Evolutionary conservation across 2,113 vertebrate genomes (phyloP).

Genomic region (Mastomys natalensis): DNA sequence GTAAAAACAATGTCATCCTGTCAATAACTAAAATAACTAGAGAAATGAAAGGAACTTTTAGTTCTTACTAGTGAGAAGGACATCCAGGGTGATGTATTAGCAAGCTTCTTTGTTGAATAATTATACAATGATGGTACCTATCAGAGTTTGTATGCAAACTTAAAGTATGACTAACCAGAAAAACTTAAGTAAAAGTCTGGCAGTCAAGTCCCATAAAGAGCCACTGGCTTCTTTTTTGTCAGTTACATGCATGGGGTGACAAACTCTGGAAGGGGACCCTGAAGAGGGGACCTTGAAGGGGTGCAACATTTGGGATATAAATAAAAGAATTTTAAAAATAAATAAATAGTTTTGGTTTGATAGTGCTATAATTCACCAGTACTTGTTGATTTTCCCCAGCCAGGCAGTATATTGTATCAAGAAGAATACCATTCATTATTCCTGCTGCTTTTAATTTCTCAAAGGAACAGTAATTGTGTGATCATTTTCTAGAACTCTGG

Average conservation of each 20-base stretch:
- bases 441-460: background rate
- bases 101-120: background rate
- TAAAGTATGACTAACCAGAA: background rate
- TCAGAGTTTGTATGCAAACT: background rate
- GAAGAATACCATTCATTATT: background rate
- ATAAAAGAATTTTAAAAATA: no score
- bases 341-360: background rate
- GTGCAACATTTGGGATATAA: no score
- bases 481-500: background rate
- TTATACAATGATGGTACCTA: background rate
- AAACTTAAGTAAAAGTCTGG: background rate
- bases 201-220: background rate
- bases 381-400: background rate
- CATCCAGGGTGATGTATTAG: background rate
- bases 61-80: background rate
- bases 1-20: background rate
- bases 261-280: no score
- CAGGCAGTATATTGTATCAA: fast-evolving
- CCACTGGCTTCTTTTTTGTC: background rate
- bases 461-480: background rate
- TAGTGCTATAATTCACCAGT: background rate
- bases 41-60: background rate
- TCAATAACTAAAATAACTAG: background rate
- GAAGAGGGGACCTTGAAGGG: no score
- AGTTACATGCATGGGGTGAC: no score